phyloP scores from a whole-genome alignment of 53 echinoderm and acorn worm genomes.

The Apostichopus leukothele region DNA sequence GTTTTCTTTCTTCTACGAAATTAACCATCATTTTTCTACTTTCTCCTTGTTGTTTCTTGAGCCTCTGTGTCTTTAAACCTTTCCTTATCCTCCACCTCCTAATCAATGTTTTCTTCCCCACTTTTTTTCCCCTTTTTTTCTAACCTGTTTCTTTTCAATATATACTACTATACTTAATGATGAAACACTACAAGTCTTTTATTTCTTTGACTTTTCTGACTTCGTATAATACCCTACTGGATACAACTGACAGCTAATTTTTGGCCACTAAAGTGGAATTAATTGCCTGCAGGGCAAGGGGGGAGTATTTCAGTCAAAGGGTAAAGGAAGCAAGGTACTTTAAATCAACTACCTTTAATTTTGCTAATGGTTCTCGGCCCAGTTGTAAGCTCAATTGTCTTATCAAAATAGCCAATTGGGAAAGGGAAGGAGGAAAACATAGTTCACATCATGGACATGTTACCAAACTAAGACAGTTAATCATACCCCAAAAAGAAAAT shows the following conservation, averaged over 20 bases:
- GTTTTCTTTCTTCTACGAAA: no score
- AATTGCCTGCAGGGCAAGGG: slow-evolving; percentile 34
- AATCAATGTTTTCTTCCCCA: background rate
- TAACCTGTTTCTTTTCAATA: background rate
- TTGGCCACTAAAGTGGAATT: slow-evolving; percentile 29
- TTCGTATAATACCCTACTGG: background rate
- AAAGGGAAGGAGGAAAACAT: background rate
- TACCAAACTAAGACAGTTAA: slow-evolving; percentile 8
- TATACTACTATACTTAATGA: background rate
- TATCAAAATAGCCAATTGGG: slow-evolving; percentile 36
- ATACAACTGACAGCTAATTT: slow-evolving; percentile 19
- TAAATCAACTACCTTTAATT: slow-evolving; percentile 43
- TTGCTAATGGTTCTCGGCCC: slow-evolving; percentile 44
- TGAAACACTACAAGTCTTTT: no score
- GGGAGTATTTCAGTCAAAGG: background rate
- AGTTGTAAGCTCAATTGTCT: slow-evolving; percentile 34
- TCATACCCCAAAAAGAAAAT: slow-evolving; percentile 8
- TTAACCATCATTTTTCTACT: no score
- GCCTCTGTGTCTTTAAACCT: background rate
- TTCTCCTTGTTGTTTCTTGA: no score
- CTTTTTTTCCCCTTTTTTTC: background rate
- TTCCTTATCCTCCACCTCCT: background rate
- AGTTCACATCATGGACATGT: background rate
- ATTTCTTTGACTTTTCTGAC: no score
- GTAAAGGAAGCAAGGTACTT: slow-evolving; percentile 15